Evolutionary conservation across 2,113 vertebrate species (phyloP), one percentile per base, ranked within the genome.

Genomic region (Rhabdornis inornatus): DNA sequence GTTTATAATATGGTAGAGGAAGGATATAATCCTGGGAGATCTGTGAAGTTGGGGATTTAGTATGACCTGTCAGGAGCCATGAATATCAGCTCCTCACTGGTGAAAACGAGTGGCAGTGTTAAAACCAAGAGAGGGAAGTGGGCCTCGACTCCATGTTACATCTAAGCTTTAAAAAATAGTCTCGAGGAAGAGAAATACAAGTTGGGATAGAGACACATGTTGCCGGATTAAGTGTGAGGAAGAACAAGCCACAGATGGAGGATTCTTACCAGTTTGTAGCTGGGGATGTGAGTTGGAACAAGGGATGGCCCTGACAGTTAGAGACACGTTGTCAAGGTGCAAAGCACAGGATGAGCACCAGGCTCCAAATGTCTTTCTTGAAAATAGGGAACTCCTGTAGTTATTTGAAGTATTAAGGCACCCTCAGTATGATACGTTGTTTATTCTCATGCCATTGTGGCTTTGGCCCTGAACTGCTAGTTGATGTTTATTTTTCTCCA

Each of bases 321-420:
- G 39, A 44, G 39, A n/a, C 1, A 7, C 0, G 0, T 27, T 61
- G 30, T 52, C 35, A 19, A 14, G 33, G 15, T 33, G 22, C 31
- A 39, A 75, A 61, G 40, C 23, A 15, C 50, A n/a, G 22, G 24
- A 10, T 19, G 35, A 52, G 15, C 39, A 16, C 13, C 25, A 31
- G 79, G 56, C 44, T 76, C 45, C 15, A 40, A 23, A 52, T 27
- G 24, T 10, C 17, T 33, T 30, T 9, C 11, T 52, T 56, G 17
- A 53, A 53, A 56, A 53, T 1, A 1, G 33, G 12, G 59, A 55
- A 16, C 8, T 71, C 22, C 16, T 44, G 39, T 70, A 68, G 23
- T 59, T 69, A 70, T 3, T 31, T 28, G 18, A 47, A 70, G 37
- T 15, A 20, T 19, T 7, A 10, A 33, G 27, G 33, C 24, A 33